These are phyloP conservation scores for Amphiura filiformis DNA, from an alignment of 35 echinoderm and acorn worm genomes.

Conservation along the genomic window DNA sequence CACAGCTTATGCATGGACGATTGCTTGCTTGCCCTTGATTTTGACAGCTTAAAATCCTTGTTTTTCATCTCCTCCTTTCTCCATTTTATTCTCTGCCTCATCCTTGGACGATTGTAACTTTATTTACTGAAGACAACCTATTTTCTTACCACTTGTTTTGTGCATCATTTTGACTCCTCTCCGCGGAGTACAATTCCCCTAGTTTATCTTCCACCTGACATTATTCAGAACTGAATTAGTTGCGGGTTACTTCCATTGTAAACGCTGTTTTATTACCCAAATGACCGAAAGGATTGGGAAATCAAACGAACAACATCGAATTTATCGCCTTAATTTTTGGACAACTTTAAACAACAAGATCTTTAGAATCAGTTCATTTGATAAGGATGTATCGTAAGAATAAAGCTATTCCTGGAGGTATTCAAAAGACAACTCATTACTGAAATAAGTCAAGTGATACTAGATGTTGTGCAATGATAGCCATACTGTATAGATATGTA, in stretches of 20 bases:
- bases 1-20: not conserved
- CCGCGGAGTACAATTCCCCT: not conserved
- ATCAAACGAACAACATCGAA: conserved; percentile 4
- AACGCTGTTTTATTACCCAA: not conserved
- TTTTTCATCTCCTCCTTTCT: not conserved
- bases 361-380: not conserved
- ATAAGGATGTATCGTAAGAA: not conserved
- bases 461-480: too few relatives aligned
- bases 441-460: too few relatives aligned
- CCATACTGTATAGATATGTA: too few relatives aligned
- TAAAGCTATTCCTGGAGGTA: not conserved
- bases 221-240: not conserved
- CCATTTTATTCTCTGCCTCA: not conserved
- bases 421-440: too few relatives aligned
- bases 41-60: not conserved
- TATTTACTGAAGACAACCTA: not conserved
- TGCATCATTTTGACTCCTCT: not conserved
- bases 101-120: not conserved
- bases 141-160: not conserved
- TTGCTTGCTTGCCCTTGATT: not conserved
- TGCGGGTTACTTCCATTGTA: not conserved
- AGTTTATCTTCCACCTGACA: not conserved
- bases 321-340: conserved; percentile 12
- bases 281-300: not conserved
- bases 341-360: conserved; percentile 4